Percentiles rank a stretch among this genome's conserved stretches.
phyloP scores from a whole-genome alignment of 2,888 invertebrate genomes.

The Polyommatus iphigenia region DNA sequence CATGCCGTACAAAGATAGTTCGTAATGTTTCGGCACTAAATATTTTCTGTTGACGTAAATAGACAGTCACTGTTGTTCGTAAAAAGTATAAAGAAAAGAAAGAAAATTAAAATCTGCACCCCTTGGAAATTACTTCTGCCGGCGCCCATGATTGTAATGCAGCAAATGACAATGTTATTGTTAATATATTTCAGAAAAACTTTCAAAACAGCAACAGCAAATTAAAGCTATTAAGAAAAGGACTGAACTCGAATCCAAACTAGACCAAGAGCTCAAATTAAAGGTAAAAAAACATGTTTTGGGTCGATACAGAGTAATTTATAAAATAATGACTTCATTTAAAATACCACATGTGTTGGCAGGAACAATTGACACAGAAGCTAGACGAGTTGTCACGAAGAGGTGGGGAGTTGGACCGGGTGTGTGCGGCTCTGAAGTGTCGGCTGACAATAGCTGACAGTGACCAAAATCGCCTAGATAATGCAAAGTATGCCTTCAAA shows the following conservation, averaged over 20 bases:
- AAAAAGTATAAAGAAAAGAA: too few species aligned
- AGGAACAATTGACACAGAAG: slow-evolving; percentile 57
- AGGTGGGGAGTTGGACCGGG: slow-evolving; percentile 53
- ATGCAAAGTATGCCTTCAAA: slow-evolving; percentile 53
- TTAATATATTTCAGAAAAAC: slow-evolving; percentile 39
- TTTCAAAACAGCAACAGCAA: slow-evolving; percentile 57
- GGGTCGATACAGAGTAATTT: neutral
- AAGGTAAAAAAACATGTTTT: slow-evolving; percentile 50
- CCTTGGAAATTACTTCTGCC: too few species aligned
- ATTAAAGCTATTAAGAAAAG: slow-evolving; percentile 59
- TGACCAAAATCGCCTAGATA: slow-evolving; percentile 59
- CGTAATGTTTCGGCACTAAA: too few species aligned
- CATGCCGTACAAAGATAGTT: too few species aligned
- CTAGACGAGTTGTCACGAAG: slow-evolving; percentile 52
- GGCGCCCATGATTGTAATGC: too few species aligned
- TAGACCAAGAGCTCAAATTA: slow-evolving; percentile 58
- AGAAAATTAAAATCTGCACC: too few species aligned
- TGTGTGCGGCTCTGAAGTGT: slow-evolving; percentile 54
- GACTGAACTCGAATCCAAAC: slow-evolving; percentile 57
- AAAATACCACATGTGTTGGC: slow-evolving; percentile 20
- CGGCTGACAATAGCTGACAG: slow-evolving; percentile 61
- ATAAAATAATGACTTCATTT: neutral
- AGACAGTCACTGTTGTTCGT: too few species aligned
- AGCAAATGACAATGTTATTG: neutral
- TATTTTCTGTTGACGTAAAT: too few species aligned